phyloP scores from a whole-genome alignment of 1,140 invertebrate genomes.

The Plectus sambesii region DNA sequence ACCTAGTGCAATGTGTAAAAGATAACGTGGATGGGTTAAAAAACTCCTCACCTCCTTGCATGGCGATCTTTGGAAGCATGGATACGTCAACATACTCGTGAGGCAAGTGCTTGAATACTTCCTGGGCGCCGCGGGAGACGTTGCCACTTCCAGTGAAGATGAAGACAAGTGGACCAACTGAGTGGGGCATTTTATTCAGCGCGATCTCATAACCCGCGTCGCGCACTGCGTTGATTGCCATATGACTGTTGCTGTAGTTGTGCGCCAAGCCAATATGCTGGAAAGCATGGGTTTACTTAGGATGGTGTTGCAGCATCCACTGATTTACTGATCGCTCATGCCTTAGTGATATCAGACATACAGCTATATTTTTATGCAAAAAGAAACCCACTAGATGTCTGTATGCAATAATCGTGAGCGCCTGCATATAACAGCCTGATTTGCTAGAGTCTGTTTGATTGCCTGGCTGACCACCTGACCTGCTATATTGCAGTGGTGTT shows the following conservation, averaged over 20 bases:
- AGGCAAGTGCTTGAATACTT: constrained; percentile 87
- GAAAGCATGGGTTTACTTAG: no score
- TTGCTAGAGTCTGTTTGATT: no score
- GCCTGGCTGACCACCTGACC: no score
- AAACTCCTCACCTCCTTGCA: not conserved
- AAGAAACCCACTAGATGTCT: no score
- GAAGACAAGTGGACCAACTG: constrained; percentile 85
- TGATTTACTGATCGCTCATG: no score
- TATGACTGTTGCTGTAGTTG: constrained; percentile 90
- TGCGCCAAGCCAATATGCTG: constrained; percentile 92
- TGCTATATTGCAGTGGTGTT: no score
- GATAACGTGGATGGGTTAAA: not conserved
- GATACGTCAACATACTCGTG: constrained; percentile 88
- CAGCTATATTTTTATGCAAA: no score
- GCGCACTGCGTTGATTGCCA: constrained; percentile 82
- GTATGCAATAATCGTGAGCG: no score
- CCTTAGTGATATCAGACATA: no score
- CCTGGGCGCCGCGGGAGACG: constrained; percentile 70
- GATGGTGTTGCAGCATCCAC: no score
- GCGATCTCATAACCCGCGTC: constrained; percentile 94
- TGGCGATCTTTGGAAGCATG: constrained; percentile 56
- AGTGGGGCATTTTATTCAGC: constrained; percentile 87
- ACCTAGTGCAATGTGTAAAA: constrained; percentile 8
- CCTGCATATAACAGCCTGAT: no score
- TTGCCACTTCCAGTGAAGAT: constrained; percentile 83